Evolutionary conservation across 2,888 invertebrate genomes (phyloP).

Genomic region (Globia sparganii): DNA sequence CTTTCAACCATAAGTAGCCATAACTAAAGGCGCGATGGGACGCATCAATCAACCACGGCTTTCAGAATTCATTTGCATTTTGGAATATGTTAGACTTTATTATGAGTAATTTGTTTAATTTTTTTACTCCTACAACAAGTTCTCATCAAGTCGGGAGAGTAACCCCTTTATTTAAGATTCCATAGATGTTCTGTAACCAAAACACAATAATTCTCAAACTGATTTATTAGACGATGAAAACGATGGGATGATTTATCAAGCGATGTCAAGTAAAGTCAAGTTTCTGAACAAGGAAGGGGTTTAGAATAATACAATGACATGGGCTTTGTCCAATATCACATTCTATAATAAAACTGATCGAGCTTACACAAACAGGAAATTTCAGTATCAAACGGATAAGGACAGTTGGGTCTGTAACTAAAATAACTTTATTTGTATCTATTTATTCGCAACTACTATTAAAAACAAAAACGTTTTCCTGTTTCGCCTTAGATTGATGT

Average conservation of each 20-base stretch:
- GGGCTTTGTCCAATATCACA: slow-evolving; percentile 45
- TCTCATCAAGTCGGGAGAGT: slow-evolving; percentile 32
- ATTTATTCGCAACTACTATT: slow-evolving; percentile 50
- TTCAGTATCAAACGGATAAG: slow-evolving; percentile 66
- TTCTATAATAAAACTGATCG: slow-evolving; percentile 51
- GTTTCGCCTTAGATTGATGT: slow-evolving; percentile 30
- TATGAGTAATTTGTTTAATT: slow-evolving; percentile 43
- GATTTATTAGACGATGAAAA: slow-evolving; percentile 33
- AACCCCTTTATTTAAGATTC: slow-evolving; percentile 14
- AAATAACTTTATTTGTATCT: slow-evolving; percentile 55
- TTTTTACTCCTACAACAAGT: slow-evolving; percentile 44
- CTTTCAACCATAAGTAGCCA: slow-evolving; percentile 58
- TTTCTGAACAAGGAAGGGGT: slow-evolving; percentile 33
- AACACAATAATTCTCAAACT: slow-evolving; percentile 29
- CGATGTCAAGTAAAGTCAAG: slow-evolving; percentile 16
- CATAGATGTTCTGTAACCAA: slow-evolving; percentile 19
- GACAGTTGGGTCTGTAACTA: slow-evolving; percentile 45
- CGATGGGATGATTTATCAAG: slow-evolving; percentile 33
- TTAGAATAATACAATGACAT: slow-evolving; percentile 35
- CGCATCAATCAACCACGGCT: slow-evolving; percentile 60
- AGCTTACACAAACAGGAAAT: slow-evolving; percentile 73
- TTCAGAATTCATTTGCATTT: slow-evolving; percentile 58
- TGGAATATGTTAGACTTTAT: slow-evolving; percentile 51
- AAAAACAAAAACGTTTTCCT: slow-evolving; percentile 62
- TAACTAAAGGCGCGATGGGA: slow-evolving; percentile 56